Percentiles rank a stretch among this genome's conserved stretches.
Evolutionary conservation across 2,888 invertebrate genomes (phyloP).

Genomic region (Melanostoma mellinum): DNA sequence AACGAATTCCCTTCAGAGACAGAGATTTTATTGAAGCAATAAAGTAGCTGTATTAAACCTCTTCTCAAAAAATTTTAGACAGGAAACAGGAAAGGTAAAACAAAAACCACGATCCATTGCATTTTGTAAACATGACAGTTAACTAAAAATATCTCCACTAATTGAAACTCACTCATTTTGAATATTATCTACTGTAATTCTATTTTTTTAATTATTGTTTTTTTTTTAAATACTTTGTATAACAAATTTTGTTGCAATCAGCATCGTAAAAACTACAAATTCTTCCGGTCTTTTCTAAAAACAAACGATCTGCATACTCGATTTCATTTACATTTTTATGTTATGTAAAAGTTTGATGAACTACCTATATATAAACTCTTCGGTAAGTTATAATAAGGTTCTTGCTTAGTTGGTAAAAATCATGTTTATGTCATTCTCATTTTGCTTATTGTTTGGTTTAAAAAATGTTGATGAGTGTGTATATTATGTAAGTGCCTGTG

Average conservation of each 20-base stretch:
- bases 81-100: no score
- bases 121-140: constrained; percentile 6
- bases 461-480: not conserved
- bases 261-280: constrained; percentile 60
- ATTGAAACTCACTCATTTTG: constrained; percentile 41
- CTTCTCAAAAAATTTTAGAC: no score
- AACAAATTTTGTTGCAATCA: constrained; percentile 58
- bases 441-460: constrained; percentile 43
- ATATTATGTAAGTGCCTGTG: not conserved
- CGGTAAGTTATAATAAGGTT: constrained; percentile 15
- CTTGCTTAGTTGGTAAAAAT: constrained; percentile 39
- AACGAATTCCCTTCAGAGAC: no score
- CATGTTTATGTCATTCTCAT: constrained; percentile 41
- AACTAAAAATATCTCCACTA: not conserved
- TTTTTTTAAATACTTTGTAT: constrained; percentile 34
- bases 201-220: constrained; percentile 9
- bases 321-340: constrained; percentile 10
- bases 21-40: no score
- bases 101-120: no score
- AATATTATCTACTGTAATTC: constrained; percentile 22
- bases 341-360: constrained; percentile 9
- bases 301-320: constrained; percentile 7
- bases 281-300: constrained; percentile 4
- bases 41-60: no score
- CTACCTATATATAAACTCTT: constrained; percentile 8